Conservation (phyloP, 2,888 invertebrate species). For the Embidobia sp. region DNA sequence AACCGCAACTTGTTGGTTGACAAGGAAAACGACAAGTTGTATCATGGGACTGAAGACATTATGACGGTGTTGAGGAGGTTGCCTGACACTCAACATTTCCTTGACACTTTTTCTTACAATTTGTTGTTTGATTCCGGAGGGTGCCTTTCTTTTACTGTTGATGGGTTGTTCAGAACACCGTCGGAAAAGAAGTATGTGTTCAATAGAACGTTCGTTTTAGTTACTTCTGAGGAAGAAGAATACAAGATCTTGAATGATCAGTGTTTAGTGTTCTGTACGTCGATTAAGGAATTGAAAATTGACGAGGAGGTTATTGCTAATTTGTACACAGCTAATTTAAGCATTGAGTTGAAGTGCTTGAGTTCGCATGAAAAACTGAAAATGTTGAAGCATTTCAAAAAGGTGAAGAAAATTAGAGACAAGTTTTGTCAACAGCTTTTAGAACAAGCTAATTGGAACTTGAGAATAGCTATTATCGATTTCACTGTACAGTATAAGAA, state of each 20-base stretch:
- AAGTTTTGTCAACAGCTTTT: slow-evolving; percentile 69
- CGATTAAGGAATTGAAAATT: slow-evolving; percentile 53
- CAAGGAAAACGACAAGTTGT: slow-evolving; percentile 65
- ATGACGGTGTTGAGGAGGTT: slow-evolving; percentile 76
- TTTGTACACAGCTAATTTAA: slow-evolving; percentile 46
- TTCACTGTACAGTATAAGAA: slow-evolving; percentile 70
- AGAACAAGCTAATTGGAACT: slow-evolving; percentile 69
- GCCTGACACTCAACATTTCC: slow-evolving; percentile 83
- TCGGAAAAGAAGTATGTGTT: slow-evolving; percentile 82
- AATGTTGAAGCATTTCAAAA: slow-evolving; percentile 65
- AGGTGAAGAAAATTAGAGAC: slow-evolving; percentile 70
- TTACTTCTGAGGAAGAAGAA: slow-evolving; percentile 81
- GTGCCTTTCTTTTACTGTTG: slow-evolving; percentile 81
- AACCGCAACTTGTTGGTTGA: slow-evolving; percentile 82
- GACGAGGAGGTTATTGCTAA: slow-evolving; percentile 59
- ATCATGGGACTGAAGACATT: slow-evolving; percentile 73
- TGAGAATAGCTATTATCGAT: slow-evolving; percentile 68
- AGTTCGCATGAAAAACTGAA: slow-evolving; percentile 68
- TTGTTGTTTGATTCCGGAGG: slow-evolving; percentile 69
- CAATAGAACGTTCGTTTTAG: slow-evolving; percentile 84
- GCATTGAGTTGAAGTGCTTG: slow-evolving; percentile 57
- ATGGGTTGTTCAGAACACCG: slow-evolving; percentile 82
- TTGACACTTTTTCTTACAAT: slow-evolving; percentile 81
- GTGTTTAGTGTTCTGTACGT: slow-evolving; percentile 81
- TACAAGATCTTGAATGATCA: slow-evolving; percentile 87